These are phyloP conservation scores for Proales similis DNA, from an alignment of 1,140 invertebrate species.

Conservation along the genomic window DNA sequence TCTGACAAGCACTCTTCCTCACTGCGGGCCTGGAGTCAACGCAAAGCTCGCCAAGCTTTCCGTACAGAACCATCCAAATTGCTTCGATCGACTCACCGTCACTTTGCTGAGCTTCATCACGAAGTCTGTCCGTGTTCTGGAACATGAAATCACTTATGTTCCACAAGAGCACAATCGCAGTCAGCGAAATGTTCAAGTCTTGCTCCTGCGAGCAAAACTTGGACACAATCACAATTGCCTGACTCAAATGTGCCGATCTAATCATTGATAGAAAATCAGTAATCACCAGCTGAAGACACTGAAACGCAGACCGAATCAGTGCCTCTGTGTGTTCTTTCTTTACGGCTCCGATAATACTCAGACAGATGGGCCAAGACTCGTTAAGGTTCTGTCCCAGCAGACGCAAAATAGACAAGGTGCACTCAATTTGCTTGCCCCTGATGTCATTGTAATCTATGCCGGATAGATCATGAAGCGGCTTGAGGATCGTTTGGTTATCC, in stretches of 20 bases:
- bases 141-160: constrained; percentile 42
- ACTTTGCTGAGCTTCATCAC: constrained; percentile 2
- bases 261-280: constrained; percentile 85
- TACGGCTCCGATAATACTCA: constrained; percentile 32
- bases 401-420: constrained; percentile 82
- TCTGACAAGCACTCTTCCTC: constrained; percentile 94
- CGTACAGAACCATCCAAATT: constrained; percentile 35
- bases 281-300: constrained; percentile 90
- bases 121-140: constrained; percentile 26
- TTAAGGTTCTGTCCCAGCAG: constrained; percentile 79
- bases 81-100: constrained; percentile 10
- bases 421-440: constrained; percentile 84
- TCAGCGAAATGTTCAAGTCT: constrained; percentile 95
- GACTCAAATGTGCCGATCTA: constrained; percentile 74
- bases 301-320: constrained; percentile 83
- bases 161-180: constrained; percentile 89
- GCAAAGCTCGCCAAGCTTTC: constrained; percentile 77
- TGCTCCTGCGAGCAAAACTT: constrained; percentile 92
- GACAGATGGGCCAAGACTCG: constrained; percentile 77
- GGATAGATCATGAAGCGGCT: constrained; percentile 80
- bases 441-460: constrained; percentile 82
- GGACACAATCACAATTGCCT: constrained; percentile 84
- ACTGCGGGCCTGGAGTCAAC: constrained; percentile 89
- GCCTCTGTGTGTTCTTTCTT: constrained; percentile 61
- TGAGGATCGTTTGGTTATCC: constrained; percentile 72